Percentiles rank a stretch among this genome's conserved stretches.
phyloP scores from a whole-genome alignment of 2,888 invertebrate species.

The Rotaria sp. region DNA sequence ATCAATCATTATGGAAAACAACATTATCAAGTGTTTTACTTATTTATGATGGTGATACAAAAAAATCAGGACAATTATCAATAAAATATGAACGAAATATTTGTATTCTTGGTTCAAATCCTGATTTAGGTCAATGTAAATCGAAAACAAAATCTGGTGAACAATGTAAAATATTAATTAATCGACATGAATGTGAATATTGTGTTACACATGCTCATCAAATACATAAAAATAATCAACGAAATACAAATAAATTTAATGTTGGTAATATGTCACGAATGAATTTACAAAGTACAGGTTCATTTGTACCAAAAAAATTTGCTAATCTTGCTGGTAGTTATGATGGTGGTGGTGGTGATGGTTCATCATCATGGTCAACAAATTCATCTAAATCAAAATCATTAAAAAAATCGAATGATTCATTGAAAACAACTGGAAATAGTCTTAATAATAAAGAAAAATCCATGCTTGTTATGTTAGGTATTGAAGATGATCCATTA shows the following conservation, averaged over 20 bases:
- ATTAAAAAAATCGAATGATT: neutral
- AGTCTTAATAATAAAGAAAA: neutral
- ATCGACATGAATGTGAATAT: slow-evolving; percentile 1
- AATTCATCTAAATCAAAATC: neutral
- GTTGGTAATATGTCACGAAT: neutral
- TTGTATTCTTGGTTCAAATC: neutral
- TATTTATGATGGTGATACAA: neutral
- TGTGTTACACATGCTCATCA: neutral
- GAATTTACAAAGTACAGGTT: slow-evolving; percentile 25
- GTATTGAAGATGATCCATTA: slow-evolving; percentile 2
- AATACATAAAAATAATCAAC: neutral
- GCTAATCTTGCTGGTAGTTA: neutral
- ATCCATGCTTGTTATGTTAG: neutral
- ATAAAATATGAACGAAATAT: neutral
- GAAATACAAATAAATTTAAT: neutral
- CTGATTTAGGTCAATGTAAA: slow-evolving; percentile 24
- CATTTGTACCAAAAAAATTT: slow-evolving; percentile 20
- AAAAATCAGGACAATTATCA: neutral
- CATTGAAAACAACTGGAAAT: neutral
- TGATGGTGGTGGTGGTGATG: neutral
- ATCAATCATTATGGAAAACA: slow-evolving; percentile 39
- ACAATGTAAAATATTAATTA: neutral
- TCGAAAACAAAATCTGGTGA: neutral
- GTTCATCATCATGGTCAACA: neutral
- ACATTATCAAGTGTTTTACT: neutral